These are phyloP conservation scores for Myzus persicae DNA, from an alignment of 1,140 invertebrate species.

Conservation along the genomic window DNA sequence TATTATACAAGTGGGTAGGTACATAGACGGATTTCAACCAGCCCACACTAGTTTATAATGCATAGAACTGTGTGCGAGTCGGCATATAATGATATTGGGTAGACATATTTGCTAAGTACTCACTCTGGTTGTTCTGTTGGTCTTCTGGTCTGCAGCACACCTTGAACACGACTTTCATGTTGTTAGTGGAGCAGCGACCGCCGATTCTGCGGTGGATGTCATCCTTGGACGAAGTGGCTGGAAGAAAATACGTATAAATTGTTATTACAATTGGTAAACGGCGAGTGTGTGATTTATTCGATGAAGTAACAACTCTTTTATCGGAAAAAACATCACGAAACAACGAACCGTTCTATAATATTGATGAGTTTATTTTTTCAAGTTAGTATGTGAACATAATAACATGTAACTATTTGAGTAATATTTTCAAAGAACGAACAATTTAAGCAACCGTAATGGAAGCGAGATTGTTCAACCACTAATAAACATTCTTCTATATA, in stretches of 20 bases:
- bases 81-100: background rate
- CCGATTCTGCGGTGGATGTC: slow-evolving; percentile 89
- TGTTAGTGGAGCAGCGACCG: slow-evolving; percentile 87
- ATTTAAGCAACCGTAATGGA: background rate
- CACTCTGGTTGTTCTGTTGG: slow-evolving; percentile 64
- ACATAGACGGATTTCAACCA: too few relatives aligned
- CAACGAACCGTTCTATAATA: background rate
- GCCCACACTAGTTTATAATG: background rate
- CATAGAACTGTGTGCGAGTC: background rate
- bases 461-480: background rate
- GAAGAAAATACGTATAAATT: slow-evolving; percentile 60
- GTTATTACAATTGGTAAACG: background rate
- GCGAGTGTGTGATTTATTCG: background rate
- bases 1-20: too few relatives aligned
- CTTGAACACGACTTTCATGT: slow-evolving; percentile 96
- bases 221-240: slow-evolving; percentile 87
- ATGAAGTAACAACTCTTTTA: background rate
- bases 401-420: background rate
- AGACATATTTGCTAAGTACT: slow-evolving; percentile 59
- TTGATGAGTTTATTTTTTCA: background rate
- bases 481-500: background rate
- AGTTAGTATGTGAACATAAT: background rate
- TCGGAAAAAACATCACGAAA: background rate
- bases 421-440: background rate
- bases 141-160: slow-evolving; percentile 80